Evolutionary conservation across 2,113 vertebrate genomes (phyloP).

Genomic region (Serilophus lunatus): DNA sequence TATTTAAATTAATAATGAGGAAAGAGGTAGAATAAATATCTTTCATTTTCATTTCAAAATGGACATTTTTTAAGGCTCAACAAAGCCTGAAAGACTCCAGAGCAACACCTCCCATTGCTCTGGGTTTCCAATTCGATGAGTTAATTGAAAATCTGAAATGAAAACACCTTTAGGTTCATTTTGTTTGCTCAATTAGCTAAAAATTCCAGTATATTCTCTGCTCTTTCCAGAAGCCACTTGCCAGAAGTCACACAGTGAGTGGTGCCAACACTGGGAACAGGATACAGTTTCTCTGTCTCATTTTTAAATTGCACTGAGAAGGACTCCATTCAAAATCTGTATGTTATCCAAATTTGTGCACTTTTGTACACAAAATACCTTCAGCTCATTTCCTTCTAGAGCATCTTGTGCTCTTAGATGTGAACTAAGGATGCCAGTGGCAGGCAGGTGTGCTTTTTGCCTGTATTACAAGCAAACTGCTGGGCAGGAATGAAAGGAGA

Average conservation of each 20-base stretch:
- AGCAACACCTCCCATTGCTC: background rate
- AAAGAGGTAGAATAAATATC: background rate
- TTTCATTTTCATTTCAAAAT: background rate
- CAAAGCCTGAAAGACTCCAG: background rate
- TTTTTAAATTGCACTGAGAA: background rate
- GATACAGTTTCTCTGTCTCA: background rate
- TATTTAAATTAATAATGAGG: background rate
- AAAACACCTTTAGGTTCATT: background rate
- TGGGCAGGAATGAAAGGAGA: background rate
- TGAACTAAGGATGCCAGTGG: background rate
- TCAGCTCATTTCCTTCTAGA: background rate
- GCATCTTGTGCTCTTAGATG: background rate
- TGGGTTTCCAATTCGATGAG: background rate
- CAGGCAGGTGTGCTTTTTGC: background rate
- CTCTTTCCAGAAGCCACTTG: background rate
- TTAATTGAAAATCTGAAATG: background rate
- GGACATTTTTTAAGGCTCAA: background rate
- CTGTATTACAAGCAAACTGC: background rate
- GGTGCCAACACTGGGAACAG: background rate
- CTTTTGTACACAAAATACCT: background rate
- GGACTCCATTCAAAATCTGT: background rate
- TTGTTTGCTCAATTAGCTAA: background rate
- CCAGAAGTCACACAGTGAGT: background rate
- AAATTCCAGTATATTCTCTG: background rate
- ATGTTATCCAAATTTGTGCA: background rate